Base-by-base conservation (phyloP, 1,140 invertebrate species). In the Ericerus pela region DNA sequence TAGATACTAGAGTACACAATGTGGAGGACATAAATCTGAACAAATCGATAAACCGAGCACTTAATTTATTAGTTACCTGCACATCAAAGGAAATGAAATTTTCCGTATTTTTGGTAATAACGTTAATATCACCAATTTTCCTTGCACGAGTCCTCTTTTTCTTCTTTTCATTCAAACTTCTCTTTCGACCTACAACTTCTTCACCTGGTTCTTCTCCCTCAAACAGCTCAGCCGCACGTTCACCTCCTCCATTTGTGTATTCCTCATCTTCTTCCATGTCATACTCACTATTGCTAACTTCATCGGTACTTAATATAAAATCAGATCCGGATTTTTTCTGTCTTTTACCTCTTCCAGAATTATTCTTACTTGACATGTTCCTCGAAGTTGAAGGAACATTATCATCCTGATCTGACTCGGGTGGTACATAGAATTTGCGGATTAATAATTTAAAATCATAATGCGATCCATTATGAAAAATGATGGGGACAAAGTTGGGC, bases 1-100 rank as follows among this genome's bases (percentile, higher is more conserved):
- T 58, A 4, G 8, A 36, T 29, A 59, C 38, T 33, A 61, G 55
- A 55, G 60, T 59, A 27, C 55, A 30, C 11, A 61, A 30, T 38
- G 57, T 57, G 2, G 52, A 54, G 10, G 58, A 0, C 55, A 64
- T 55, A 43, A 65, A 65, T 22, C 58, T 27, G 37, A 53, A 62
- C 1, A 58, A 60, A 41, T 64, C 61, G 1, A 61, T 53, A 26
- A 65, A 64, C 24, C 61, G 16, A 3, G 60, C 54, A 18, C 52
- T 1, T 16, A 62, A 53, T 1, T 1, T 4, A 1, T 8, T n/a
- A 2, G 11, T 4, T 5, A 37, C 28, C 10, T 16, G 22, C 16
- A 36, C 52, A 0, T 18, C 26, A 26, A 37, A 57, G 5, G 37
- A 26, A 11, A 37, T 52, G 18, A 20, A 37, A 16, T 53, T 26